phyloP scores from a whole-genome alignment of 2,888 invertebrate genomes.

The Pterostichus madidus region DNA sequence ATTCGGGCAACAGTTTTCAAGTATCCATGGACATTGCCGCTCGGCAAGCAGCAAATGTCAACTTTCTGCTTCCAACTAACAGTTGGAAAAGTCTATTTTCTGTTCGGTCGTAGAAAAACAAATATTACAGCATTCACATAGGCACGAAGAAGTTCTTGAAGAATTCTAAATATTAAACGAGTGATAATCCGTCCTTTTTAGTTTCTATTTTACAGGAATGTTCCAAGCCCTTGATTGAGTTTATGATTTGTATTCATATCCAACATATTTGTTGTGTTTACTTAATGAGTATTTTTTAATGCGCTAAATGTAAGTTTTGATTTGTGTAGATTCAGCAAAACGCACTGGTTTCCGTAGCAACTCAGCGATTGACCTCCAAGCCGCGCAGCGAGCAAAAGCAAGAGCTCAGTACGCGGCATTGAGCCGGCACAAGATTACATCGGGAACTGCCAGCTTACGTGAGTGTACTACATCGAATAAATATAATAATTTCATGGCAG shows the following conservation, averaged over 20 bases:
- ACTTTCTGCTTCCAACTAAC: no score
- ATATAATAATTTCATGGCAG: conserved; percentile 43
- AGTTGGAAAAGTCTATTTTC: no score
- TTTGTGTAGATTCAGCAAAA: conserved; percentile 71
- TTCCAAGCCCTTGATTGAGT: no score
- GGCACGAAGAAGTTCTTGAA: no score
- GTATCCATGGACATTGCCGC: no score
- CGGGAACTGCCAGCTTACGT: conserved; percentile 85
- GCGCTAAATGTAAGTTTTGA: no score
- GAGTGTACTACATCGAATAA: conserved; percentile 77
- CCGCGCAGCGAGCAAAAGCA: conserved; percentile 92
- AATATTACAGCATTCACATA: background rate
- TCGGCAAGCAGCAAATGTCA: no score
- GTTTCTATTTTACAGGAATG: background rate
- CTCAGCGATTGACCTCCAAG: conserved; percentile 96
- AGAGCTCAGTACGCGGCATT: conserved; percentile 90
- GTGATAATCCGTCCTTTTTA: no score
- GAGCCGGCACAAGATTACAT: conserved; percentile 86
- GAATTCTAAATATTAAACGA: no score
- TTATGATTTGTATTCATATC: background rate
- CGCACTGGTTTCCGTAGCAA: conserved; percentile 88
- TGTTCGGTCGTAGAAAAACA: no score
- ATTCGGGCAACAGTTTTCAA: no score
- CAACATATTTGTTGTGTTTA: background rate
- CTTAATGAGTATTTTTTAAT: no score